Percentiles rank a stretch among this genome's conserved stretches.
phyloP scores from a whole-genome alignment of 2,888 invertebrate genomes.

The Philonicus albiceps region DNA sequence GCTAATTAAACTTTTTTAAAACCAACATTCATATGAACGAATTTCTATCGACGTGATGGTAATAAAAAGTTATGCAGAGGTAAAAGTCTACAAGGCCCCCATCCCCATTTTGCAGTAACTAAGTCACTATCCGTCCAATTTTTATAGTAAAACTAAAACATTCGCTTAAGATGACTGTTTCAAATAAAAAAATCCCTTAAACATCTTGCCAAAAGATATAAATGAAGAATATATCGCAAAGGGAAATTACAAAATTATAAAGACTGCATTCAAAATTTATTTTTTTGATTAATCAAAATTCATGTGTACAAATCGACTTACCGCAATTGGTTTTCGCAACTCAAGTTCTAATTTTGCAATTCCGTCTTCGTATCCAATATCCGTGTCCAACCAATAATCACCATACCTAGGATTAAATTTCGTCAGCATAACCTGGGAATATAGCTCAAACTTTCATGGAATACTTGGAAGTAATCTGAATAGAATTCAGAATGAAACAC shows the following conservation, averaged over 20 bases:
- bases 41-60: neutral
- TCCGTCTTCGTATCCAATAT: conserved; percentile 53
- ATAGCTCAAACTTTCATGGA: neutral
- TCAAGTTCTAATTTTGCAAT: conserved; percentile 46
- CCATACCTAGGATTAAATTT: conserved; percentile 38
- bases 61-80: neutral
- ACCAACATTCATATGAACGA: no score
- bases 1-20: neutral
- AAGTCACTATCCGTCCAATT: neutral
- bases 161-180: no score
- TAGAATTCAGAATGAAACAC: conserved; percentile 70
- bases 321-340: conserved; percentile 46
- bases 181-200: no score
- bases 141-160: neutral
- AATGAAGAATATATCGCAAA: no score
- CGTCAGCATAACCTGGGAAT: neutral
- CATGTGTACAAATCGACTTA: conserved; percentile 32
- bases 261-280: neutral
- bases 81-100: neutral
- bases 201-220: no score
- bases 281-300: neutral
- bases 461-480: conserved; percentile 66
- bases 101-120: neutral
- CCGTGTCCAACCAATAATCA: conserved; percentile 55
- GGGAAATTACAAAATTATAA: no score